Evolutionary conservation across 30 jellyfish, hydroid and myxozoan genomes (phyloP).

Genomic region (Hydractinia echinata): DNA sequence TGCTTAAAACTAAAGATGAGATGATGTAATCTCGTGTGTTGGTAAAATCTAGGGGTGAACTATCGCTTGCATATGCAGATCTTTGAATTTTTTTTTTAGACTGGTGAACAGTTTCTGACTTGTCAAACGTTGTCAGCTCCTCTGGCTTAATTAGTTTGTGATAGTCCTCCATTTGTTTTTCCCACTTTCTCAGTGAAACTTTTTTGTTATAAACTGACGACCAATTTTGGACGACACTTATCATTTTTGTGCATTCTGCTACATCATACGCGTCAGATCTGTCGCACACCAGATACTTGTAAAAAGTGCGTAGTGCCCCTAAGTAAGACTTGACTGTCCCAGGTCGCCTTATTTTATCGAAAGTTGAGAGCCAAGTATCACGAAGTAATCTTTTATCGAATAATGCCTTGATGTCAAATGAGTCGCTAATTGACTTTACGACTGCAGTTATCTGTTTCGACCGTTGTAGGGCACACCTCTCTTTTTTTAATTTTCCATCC

Average conservation of each 20-base stretch:
- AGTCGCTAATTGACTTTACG: background rate
- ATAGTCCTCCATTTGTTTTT: background rate
- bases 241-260: no score
- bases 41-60: no score
- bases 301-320: no score
- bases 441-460: background rate
- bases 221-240: no score
- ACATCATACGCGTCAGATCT: no score
- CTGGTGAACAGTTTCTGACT: background rate
- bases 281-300: no score
- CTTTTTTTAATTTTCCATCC: slow-evolving; percentile 20
- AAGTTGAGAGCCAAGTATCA: slow-evolving; percentile 2
- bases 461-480: slow-evolving; percentile 17
- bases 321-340: slow-evolving; percentile 36
- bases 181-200: background rate
- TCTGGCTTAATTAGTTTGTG: background rate
- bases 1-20: no score
- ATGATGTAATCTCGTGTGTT: no score
- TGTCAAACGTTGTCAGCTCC: background rate
- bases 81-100: background rate
- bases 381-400: slow-evolving; percentile 11
- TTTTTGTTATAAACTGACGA: background rate
- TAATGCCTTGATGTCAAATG: background rate
- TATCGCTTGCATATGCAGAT: no score
- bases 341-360: slow-evolving; percentile 6